phyloP scores from a whole-genome alignment of 2,797 vertebrate species.

The Lacerta agilis region DNA sequence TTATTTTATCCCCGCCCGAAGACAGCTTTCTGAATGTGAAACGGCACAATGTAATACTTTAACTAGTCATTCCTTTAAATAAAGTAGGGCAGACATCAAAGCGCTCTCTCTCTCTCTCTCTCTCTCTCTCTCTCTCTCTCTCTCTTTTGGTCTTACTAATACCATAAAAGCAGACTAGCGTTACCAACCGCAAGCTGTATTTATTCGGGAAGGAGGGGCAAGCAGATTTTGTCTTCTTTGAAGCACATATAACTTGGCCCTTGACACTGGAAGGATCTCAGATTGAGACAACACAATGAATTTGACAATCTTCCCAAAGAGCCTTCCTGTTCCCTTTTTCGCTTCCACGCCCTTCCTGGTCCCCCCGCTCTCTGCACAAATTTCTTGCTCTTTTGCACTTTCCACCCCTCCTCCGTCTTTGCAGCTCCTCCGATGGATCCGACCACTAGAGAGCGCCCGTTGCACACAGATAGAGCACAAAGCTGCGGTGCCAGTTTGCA shows the following conservation, averaged over 20 bases:
- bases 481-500: not conserved
- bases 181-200: not conserved
- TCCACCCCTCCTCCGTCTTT: not conserved
- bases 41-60: not conserved
- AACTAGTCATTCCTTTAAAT: slow-evolving; percentile 36
- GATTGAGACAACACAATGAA: slow-evolving; percentile 2
- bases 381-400: not conserved
- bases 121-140: not conserved
- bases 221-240: not conserved
- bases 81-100: slow-evolving; percentile 38
- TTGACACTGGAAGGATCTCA: not conserved
- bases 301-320: not conserved
- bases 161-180: not conserved
- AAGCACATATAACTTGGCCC: not conserved
- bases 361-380: not conserved
- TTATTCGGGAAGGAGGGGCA: not conserved
- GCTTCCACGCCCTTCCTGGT: not conserved
- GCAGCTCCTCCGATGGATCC: slow-evolving; percentile 18
- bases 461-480: slow-evolving; percentile 17
- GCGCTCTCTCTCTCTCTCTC: not conserved
- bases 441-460: slow-evolving; percentile 75
- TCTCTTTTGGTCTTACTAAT: slow-evolving; percentile 22
- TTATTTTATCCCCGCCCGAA: slow-evolving; percentile 33
- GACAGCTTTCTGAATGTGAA: slow-evolving; percentile 14
- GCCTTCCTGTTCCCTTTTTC: not conserved